A percentile compares a stretch with the other conserved stretches of the same genome.
phyloP scores from a whole-genome alignment of 1,140 invertebrate genomes.

The Megalonaias nervosa region DNA sequence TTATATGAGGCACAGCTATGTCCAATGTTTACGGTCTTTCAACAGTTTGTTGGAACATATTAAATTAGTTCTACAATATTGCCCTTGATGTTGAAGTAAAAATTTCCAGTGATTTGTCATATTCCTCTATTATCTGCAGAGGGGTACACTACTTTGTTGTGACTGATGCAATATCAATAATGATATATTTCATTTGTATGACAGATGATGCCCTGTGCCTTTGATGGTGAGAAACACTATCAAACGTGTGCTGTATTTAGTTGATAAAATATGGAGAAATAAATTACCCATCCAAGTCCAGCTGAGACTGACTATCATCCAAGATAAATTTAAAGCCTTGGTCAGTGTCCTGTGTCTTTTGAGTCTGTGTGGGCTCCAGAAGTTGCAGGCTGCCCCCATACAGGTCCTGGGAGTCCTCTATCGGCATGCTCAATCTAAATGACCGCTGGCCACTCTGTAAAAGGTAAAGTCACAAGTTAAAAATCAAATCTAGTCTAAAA shows the following conservation, averaged over 20 bases:
- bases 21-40: no score
- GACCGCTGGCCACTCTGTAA: slow-evolving; percentile 25
- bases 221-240: neutral
- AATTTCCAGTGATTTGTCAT: no score
- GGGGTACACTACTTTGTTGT: no score
- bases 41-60: no score
- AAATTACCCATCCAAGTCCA: slow-evolving; percentile 67
- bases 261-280: slow-evolving; percentile 3
- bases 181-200: neutral
- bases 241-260: no score
- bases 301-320: slow-evolving; percentile 60
- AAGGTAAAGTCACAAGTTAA: neutral
- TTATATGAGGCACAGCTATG: no score
- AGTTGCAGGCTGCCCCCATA: slow-evolving; percentile 37
- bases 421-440: slow-evolving; percentile 35
- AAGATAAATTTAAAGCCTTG: slow-evolving; percentile 47
- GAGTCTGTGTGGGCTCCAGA: slow-evolving; percentile 1
- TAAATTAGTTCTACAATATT: no score
- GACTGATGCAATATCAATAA: no score
- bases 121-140: no score
- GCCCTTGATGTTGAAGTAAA: no score
- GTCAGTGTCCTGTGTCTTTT: slow-evolving; percentile 6
- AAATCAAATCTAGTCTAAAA: neutral
- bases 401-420: slow-evolving; percentile 64
- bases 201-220: neutral